Base-by-base conservation (phyloP, 2,888 invertebrate genomes). In the Formica aserva region DNA sequence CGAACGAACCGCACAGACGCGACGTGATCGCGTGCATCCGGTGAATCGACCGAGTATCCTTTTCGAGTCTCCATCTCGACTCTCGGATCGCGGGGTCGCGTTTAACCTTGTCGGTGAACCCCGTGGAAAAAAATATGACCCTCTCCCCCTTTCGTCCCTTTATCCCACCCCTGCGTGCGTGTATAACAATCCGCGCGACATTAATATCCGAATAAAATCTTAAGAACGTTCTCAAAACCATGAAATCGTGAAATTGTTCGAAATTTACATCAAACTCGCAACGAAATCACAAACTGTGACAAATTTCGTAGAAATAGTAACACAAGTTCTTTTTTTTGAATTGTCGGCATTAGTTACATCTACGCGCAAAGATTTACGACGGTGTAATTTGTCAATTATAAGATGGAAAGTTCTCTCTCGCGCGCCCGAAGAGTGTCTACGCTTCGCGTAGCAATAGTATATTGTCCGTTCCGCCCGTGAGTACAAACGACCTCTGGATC, bases 401-500 rank as follows among this genome's bases (percentile, higher is more conserved):
- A 65, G 52, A 11, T 11, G 60, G 62, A 85, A 71, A 65, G 48
- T 6, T 48, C 18, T 18, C 41, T 69, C 48, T 65, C 55, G 45
- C 63, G 15, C n/a, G 48, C 75, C 13, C 66, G 48, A 86, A 38
- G 18, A 48, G 22, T 67, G 52, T 69, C 69, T 69, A 52, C 75
- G 69, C 63, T 26, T 69, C 52, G 26, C 38, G 52, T 69, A 62
- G 52, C 67, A 52, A 15, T 67, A 55, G 38, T 55, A 55, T 38
- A 38, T n/a, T 38, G 38, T 85, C 83, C 66, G 83, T 83, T 84
- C 69, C 60, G 32, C 65, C 65, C 66, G 75, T 45, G 80, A 82
- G 83, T 84, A 86, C 83, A 88, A 87, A 85, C 84, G 86, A 71
- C 84, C 74, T 65, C 71, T 75, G 83, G 9, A 88, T 84, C 75